Percentiles rank a stretch among this genome's conserved stretches.
Conservation (phyloP, 2,797 vertebrate species). For the Notamacropus eugenii region DNA sequence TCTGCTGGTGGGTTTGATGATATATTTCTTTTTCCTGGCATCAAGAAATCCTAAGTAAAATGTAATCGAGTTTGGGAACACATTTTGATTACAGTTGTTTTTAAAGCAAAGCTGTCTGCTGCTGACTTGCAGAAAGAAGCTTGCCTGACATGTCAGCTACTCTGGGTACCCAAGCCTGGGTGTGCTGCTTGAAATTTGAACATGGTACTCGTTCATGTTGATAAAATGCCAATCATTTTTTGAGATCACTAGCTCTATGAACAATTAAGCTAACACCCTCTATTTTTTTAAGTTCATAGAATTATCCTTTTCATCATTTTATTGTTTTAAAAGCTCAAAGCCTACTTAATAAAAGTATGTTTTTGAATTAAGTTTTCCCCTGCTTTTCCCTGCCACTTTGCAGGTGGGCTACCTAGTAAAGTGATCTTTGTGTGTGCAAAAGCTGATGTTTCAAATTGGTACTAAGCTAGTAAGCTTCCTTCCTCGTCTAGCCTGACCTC, state of each 20-base stretch:
- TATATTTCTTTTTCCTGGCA: conserved; percentile 25
- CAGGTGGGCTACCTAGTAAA: not conserved
- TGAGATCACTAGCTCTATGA: not conserved
- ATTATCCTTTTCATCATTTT: too few relatives aligned
- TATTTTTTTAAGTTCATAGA: not conserved
- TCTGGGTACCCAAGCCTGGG: not conserved
- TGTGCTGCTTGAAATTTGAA: conserved; percentile 36
- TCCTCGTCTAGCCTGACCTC: conserved; percentile 27
- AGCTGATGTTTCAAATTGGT: conserved; percentile 19
- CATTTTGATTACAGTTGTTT: conserved; percentile 46
- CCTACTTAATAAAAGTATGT: too few relatives aligned
- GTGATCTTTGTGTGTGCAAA: not conserved
- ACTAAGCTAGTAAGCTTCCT: conserved; percentile 22
- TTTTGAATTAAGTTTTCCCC: not conserved
- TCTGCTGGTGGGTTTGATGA: not conserved
- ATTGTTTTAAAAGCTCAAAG: too few relatives aligned
- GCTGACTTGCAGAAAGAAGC: not conserved
- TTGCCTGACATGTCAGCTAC: too few relatives aligned
- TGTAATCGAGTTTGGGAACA: not conserved
- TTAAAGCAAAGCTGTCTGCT: conserved; percentile 31
- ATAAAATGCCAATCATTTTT: conserved; percentile 22
- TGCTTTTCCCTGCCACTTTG: not conserved
- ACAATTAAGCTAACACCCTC: too few relatives aligned
- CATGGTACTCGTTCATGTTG: conserved; percentile 43
- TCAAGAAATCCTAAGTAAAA: not conserved